Evolutionary conservation across 2,888 invertebrate species (phyloP), one percentile per base, ranked within the genome.

Genomic region (Zhuqinia jingwanae): DNA sequence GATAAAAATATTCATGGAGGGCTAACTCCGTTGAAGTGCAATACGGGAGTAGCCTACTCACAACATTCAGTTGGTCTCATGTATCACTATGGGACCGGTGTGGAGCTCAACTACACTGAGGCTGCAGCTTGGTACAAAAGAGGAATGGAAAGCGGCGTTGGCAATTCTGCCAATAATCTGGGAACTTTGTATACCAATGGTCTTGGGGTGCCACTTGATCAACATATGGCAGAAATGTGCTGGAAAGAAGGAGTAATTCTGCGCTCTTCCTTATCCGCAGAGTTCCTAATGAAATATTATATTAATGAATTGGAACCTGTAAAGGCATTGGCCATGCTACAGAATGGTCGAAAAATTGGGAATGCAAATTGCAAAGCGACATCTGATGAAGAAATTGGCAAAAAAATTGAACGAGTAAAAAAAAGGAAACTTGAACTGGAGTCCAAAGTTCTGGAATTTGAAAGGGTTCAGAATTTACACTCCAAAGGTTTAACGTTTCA

Each of bases 111-210:
- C 36, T 22, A 45, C 11, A 0, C 15, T 6, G 1, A 65, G 30
- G 88, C 88, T 0, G 17, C 68, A 8, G 13, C 58, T 0, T 88
- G 88, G 88, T 88, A 81, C 56, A 70, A 15, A 2, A 30, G 65
- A 42, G 76, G 81, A 5, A 11, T 70, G 25, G 45, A 81, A 42
- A 58, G 76, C 20, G 85, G 88, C 5, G 3, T 6, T 22, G 77
- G 56, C 0, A 5, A 45, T 2, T 25, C 68, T 10, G 84, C 68
- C 8, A 65, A 53, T 22, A 60, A 36, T 17, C 36, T 88, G 8
- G 88, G 50, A 1, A 8, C 47, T 2, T 63, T 88, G 45, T 85
- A 85, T n/a, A 1, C 6, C 2, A 30, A n/a, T 0, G 85, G 85
- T 0, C 5, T 17, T 0, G 84, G 79, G 2, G 68, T 68, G 13